Evolutionary conservation across 2,888 invertebrate genomes (phyloP), one percentile per base, ranked within the genome.

Genomic region (Odontomyia ornata): DNA sequence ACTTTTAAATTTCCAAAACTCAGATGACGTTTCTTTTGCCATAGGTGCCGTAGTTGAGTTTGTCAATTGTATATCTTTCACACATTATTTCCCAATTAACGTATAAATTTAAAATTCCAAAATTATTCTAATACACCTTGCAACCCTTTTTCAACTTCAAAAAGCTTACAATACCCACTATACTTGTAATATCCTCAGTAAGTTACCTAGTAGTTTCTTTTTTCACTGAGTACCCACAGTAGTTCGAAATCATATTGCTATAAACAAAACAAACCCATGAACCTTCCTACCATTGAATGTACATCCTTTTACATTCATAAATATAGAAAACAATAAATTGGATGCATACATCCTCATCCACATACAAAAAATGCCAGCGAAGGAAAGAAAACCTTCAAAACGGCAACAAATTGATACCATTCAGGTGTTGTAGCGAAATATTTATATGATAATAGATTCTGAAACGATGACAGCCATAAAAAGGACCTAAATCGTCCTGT

Each of bases 361-460:
- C 23, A 57, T 57, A 73, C 57, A n/a, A n/a, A n/a, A n/a, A n/a
- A n/a, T n/a, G n/a, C n/a, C n/a, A n/a, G n/a, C n/a, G n/a, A n/a
- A n/a, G n/a, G 5, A 47, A 47, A 43, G 57, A 73, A 73, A 60
- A 43, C 73, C 73, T 73, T 73, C 73, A 57, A 30, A 73, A 60
- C 36, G 36, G 25, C 73, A 57, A 60, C 73, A 73, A 73, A 73
- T 73, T 73, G 73, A 73, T 73, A 60, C 73, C 73, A 73, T 73
- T 73, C 73, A 73, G 73, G 73, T 73, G 73, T 27, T 25, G 43
- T 57, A 57, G 36, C 73, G 21, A 23, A 73, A 73, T 57, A 73
- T 73, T 73, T 73, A 73, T 73, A 73, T 73, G 73, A 57, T 73
- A 73, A 73, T 73, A 73, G 73, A 73, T 73, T 73, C 60, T 5